Base-by-base conservation (phyloP, 1,140 invertebrate species). In the Trichonephila clavata region DNA sequence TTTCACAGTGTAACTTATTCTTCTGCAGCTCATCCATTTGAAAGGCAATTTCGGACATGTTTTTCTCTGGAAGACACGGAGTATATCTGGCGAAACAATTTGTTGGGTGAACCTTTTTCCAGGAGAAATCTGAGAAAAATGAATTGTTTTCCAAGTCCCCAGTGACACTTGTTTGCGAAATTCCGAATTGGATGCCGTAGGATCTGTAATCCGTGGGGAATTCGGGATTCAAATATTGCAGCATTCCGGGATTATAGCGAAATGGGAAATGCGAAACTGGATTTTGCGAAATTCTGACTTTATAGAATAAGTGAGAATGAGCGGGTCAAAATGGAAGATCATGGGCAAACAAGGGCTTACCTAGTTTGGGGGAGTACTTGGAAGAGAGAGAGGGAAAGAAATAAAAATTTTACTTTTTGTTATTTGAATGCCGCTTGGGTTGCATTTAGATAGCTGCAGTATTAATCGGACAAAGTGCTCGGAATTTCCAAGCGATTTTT, bases 41-140 rank as follows among this genome's bases (percentile, higher is more conserved):
- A 88, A 63, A 88, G 24, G 16, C n/a, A 88, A 88, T 88, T 88
- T 68, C 43, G 57, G 86, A 71, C 86, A 71, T 88, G 86, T 88
- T 88, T 50, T 43, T 63, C 60, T 86, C 60, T 14, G 20, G 21
- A 14, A 59, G 84, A 63, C 57, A 61, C 60, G 84, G 7, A 50
- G 50, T 86, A 86, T 61, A 63, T 68, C 57, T 88, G 59, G 59
- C 60, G 86, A 88, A 88, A 88, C 86, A 88, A 88, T 63, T 88
- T 88, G 86, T 88, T 88, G 68, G 32, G 32, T 63, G 43, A 39
- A 39, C 39, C 16, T 32, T 43, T 50, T 50, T 50, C 16, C 18
- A 63, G 6, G 32, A 57, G 86, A 68, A 88, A 88, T 88, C 86
- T 88, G 32, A 50, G 86, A 88, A 88, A 88, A 88, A 88, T 88